Evolutionary conservation across 2,888 invertebrate genomes (phyloP).

Genomic region (Coelogynopora nodosa): DNA sequence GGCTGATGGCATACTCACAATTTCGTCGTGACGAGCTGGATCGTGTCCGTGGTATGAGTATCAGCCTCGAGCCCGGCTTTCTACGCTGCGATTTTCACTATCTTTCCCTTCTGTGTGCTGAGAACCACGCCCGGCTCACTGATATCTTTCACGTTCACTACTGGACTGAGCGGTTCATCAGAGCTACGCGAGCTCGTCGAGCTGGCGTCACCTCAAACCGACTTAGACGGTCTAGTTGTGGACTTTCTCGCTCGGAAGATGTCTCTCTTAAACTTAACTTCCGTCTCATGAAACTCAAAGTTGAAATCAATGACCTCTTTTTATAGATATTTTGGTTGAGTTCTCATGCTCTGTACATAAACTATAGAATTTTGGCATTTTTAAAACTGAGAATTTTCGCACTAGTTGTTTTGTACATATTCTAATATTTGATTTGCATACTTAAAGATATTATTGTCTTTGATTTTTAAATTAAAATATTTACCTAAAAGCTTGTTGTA

Average conservation of each 20-base stretch:
- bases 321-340: background rate
- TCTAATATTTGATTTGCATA: no score
- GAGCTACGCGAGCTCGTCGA: constrained; percentile 11
- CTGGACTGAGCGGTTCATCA: constrained; percentile 42
- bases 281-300: constrained; percentile 39
- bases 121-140: constrained; percentile 30
- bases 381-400: no score
- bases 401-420: no score
- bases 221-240: background rate
- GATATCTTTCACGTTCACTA: constrained; percentile 39
- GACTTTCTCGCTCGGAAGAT: constrained; percentile 37
- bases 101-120: constrained; percentile 37
- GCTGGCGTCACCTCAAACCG: background rate
- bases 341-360: background rate
- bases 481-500: background rate
- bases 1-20: constrained; percentile 34
- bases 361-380: no score
- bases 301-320: constrained; percentile 37
- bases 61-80: constrained; percentile 38
- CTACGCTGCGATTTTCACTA: constrained; percentile 43
- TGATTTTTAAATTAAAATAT: background rate
- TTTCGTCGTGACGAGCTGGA: constrained; percentile 29
- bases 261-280: constrained; percentile 42
- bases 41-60: constrained; percentile 33
- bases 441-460: background rate